phyloP scores from a whole-genome alignment of 2,888 invertebrate genomes.

The Chalcis sispes region DNA sequence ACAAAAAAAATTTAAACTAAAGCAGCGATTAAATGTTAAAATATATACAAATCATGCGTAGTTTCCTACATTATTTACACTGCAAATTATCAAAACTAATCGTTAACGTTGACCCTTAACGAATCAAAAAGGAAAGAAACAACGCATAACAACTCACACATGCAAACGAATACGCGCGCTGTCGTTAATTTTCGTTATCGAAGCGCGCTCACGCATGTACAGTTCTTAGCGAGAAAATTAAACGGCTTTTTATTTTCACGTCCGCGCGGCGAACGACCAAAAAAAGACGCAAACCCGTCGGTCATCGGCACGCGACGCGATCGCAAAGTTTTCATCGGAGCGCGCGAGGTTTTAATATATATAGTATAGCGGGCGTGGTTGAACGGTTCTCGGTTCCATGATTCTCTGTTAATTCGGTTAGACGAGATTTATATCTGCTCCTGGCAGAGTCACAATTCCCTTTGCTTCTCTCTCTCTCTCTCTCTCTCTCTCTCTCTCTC shows the following conservation, averaged over 20 bases:
- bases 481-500: constrained; percentile 51
- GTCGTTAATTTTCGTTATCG: too few relatives aligned
- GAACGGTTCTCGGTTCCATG: constrained; percentile 71
- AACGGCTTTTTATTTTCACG: constrained; percentile 5
- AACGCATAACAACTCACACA: too few relatives aligned
- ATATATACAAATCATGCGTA: too few relatives aligned
- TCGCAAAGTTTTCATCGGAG: background rate
- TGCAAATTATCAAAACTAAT: too few relatives aligned
- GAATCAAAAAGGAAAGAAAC: too few relatives aligned
- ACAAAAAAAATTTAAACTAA: too few relatives aligned
- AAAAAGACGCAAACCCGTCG: constrained; percentile 6
- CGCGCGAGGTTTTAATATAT: too few relatives aligned
- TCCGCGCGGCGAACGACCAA: background rate
- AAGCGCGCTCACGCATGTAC: too few relatives aligned
- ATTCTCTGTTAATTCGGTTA: constrained; percentile 74
- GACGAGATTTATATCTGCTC: constrained; percentile 73
- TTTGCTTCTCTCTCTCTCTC: constrained; percentile 35
- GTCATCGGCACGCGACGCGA: constrained; percentile 34
- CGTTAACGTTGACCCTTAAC: too few relatives aligned
- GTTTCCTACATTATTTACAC: too few relatives aligned
- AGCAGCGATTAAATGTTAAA: too few relatives aligned
- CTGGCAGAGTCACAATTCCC: constrained; percentile 63
- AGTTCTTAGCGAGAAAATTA: constrained; percentile 8
- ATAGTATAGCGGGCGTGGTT: constrained; percentile 67
- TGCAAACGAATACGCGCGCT: too few relatives aligned